Evolutionary conservation across 1,140 invertebrate genomes (phyloP).

Genomic region (Oncopodura yosiiana): DNA sequence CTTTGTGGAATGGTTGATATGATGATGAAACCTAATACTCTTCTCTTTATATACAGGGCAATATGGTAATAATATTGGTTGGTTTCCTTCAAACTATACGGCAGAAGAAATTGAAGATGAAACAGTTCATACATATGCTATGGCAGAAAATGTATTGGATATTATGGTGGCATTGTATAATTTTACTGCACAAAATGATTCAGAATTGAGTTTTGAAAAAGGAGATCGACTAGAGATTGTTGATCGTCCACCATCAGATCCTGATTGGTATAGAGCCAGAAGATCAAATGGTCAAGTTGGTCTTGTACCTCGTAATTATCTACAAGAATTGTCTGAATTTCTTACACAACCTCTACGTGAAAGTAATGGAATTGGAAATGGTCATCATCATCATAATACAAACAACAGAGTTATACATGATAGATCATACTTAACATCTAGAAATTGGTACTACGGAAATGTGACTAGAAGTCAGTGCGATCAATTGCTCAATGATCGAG

Average conservation of each 20-base stretch:
- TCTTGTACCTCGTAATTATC: slow-evolving; percentile 91
- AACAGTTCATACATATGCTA: slow-evolving; percentile 77
- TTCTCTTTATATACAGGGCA: too few species aligned
- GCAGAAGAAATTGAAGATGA: slow-evolving; percentile 78
- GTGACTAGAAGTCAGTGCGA: slow-evolving; percentile 93
- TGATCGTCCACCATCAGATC: slow-evolving; percentile 87
- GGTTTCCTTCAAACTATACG: slow-evolving; percentile 98
- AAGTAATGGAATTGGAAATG: slow-evolving; percentile 27
- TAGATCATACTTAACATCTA: slow-evolving; percentile 59
- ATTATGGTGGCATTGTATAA: slow-evolving; percentile 90
- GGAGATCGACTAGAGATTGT: slow-evolving; percentile 89
- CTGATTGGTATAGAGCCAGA: slow-evolving; percentile 94
- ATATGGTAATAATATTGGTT: slow-evolving; percentile 53
- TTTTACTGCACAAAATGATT: slow-evolving; percentile 71
- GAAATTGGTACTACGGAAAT: slow-evolving; percentile 93
- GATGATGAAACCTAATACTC: not conserved
- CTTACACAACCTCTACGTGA: slow-evolving; percentile 68
- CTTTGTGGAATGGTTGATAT: not conserved
- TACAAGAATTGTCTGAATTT: slow-evolving; percentile 63
- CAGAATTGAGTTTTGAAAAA: slow-evolving; percentile 94
- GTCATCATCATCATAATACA: slow-evolving; percentile 14
- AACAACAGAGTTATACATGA: slow-evolving; percentile 40
- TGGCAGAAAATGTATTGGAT: slow-evolving; percentile 85
- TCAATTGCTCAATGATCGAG: slow-evolving; percentile 81
- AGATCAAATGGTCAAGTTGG: slow-evolving; percentile 83